Base-by-base conservation (phyloP, 2,888 invertebrate species). In the Rhamnusium bicolor region DNA sequence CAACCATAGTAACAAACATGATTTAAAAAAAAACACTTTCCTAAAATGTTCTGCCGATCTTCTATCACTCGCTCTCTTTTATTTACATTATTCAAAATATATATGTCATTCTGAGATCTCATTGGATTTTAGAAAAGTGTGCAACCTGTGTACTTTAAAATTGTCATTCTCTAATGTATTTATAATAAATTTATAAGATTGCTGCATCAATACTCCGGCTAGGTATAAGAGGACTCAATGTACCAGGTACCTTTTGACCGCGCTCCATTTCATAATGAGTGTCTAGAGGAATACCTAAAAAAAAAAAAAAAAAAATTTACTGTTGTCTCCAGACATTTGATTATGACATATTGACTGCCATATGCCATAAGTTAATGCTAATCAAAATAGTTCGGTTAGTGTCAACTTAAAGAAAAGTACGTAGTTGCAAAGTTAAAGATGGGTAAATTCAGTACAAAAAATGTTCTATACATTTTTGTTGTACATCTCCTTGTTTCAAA, bases 241-340 rank as follows among this genome's bases (percentile, higher is more conserved):
- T 92, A 82, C 94, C 94, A 60, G 94, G 92, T 83, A 94, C 93
- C 84, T 94, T 93, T 84, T 93, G 92, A 71, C 94, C 94, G 82
- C 93, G 92, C 89, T 95, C 95, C 85, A 94, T 91, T 88, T 95
- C 95, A 87, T 95, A 95, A 85, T 94, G 94, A 83, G 95, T 91
- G 87, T 95, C 95, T 82, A 94, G 89, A 72, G 94, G 92, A 81
- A 92, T 90, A 85, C 92, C 92, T 93, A 85, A 54, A 87, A 87
- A 76, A 71, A 68, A n/a, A n/a, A n/a, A n/a, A n/a, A n/a, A n/a
- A n/a, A n/a, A n/a, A n/a, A n/a, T n/a, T n/a, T n/a, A n/a, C n/a
- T n/a, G n/a, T n/a, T n/a, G n/a, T n/a, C n/a, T n/a, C n/a, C n/a
- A n/a, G n/a, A n/a, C n/a, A n/a, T n/a, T n/a, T n/a, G n/a, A n/a